A percentile compares a stretch with the other conserved stretches of the same genome.
These are phyloP conservation scores for Pocota personata DNA, from an alignment of 2,888 invertebrate species.

Conservation along the genomic window DNA sequence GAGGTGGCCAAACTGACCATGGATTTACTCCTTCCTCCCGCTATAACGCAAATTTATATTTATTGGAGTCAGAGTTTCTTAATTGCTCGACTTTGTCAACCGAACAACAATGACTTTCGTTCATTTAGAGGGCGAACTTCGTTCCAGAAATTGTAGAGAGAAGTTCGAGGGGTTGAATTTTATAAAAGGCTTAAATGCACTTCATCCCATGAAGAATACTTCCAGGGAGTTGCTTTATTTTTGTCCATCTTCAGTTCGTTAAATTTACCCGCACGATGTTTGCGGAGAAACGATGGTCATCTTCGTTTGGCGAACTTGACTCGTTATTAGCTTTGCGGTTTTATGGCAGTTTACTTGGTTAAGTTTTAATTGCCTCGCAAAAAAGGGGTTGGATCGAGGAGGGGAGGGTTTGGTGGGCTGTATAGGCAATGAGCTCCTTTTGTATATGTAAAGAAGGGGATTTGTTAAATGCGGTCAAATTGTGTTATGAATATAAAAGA, in stretches of 20 bases:
- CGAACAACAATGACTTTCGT: slow-evolving; percentile 56
- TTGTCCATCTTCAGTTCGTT: slow-evolving; percentile 53
- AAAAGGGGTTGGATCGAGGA: background rate
- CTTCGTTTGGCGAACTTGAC: slow-evolving; percentile 57
- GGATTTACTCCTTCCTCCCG: background rate
- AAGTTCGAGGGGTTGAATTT: background rate
- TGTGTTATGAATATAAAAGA: slow-evolving; percentile 43
- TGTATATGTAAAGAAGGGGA: slow-evolving; percentile 9
- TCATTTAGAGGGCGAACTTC: slow-evolving; percentile 36
- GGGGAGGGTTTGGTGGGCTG: background rate
- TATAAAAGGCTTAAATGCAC: slow-evolving; percentile 55
- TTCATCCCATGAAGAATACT: slow-evolving; percentile 7
- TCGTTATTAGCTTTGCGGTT: slow-evolving; percentile 60
- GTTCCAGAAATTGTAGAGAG: background rate
- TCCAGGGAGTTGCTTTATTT: slow-evolving; percentile 37
- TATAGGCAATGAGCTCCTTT: slow-evolving; percentile 3
- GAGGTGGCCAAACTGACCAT: slow-evolving; percentile 42
- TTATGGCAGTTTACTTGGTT: slow-evolving; percentile 55
- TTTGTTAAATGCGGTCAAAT: slow-evolving; percentile 23
- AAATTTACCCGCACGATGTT: slow-evolving; percentile 48
- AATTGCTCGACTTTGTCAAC: slow-evolving; percentile 70
- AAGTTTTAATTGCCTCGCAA: slow-evolving; percentile 58
- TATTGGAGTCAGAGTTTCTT: slow-evolving; percentile 69
- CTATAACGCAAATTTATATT: slow-evolving; percentile 64
- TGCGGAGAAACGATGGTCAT: slow-evolving; percentile 48